Base-by-base conservation (phyloP, 2,888 invertebrate genomes). In the Neoscelio sp. region DNA sequence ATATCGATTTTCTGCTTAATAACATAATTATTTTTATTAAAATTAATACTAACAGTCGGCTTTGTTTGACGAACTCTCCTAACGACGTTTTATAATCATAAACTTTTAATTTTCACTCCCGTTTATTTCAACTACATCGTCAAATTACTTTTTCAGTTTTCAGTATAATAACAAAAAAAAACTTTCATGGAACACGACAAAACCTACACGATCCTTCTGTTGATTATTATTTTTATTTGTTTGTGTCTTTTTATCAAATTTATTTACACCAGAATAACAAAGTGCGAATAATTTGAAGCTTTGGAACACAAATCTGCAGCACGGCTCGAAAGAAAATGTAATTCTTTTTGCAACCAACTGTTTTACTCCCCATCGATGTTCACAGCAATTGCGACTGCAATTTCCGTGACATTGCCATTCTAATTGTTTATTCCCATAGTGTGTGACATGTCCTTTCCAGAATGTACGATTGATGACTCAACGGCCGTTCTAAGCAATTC, bases 341-440 rank as follows among this genome's bases (percentile, higher is more conserved):
- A 44, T 38, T 44, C 8, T 42, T 68, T 48, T 46, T 38, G 2
- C 38, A 26, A 26, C 7, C 18, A 30, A 28, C 1, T 28, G 3
- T 50, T 44, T 42, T 33, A 23, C 42, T 30, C 46, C 15, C 56
- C 2, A 7, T 48, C 48, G 26, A n/a, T 68, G 33, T 60, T 30
- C 28, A 40, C 30, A 40, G 58, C 46, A 46, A 74, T 65, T 48
- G 64, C 44, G 15, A 56, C 56, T 38, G 64, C 56, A 65, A 74
- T 65, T 46, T 64, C 35, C 52, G 56, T 56, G 46, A 58, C 30
- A 35, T 54, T 42, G 35, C 40, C 30, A 26, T 35, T 62, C 42
- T 44, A 42, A 46, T 44, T 62, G 26, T 62, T 62, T 62, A 33
- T 38, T 40, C 62, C 10, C 52, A 62, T 30, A 48, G 18, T 54